Evolutionary conservation across 2,888 invertebrate species (phyloP), one percentile per base, ranked within the genome.

Genomic region (Ellobium chinense): DNA sequence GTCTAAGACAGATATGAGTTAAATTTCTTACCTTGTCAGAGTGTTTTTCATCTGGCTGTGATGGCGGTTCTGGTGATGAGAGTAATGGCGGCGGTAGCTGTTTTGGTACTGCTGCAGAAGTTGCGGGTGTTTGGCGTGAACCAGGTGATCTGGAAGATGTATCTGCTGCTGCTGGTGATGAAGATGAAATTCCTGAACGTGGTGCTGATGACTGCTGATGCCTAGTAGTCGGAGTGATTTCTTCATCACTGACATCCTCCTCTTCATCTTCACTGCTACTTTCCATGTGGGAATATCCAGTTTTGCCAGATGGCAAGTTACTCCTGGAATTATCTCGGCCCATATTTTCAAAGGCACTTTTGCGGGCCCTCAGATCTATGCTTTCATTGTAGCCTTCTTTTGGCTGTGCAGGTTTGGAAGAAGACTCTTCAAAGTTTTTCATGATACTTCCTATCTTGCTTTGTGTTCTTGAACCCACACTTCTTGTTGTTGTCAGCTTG

Each of bases 381-480:
- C n/a, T 69, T 56, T 80, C 80, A 69, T 80, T 75, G 39, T 75
- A 80, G 1, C 80, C 80, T 54, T 75, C 54, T 46, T 82, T 81
- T 18, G 77, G 74, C 29, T 46, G 7, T 14, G 60, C 72, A 18
- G 74, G 37, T 60, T 82, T 76, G 14, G 82, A 76, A 21, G 84
- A 83, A 9, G 79, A 78, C 24, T 85, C 82, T 70, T 87, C 85
- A 74, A 87, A 88, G 63, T 81, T 85, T 54, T 85, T 84, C 65
- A 84, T 60, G 34, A 88, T 82, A 77, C 82, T 82, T 72, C 83
- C 84, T 62, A 88, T 83, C 81, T 85, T 88, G 60, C 77, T 83
- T 27, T 81, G 80, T 3, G 80, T 76, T 24, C 78, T 69, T 3
- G 82, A 46, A 5, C 74, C 70, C 31, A 75, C 75, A 58, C 68